Evolutionary conservation across 2,888 invertebrate genomes (phyloP).

Genomic region (Pycnomerus fuliginosus): DNA sequence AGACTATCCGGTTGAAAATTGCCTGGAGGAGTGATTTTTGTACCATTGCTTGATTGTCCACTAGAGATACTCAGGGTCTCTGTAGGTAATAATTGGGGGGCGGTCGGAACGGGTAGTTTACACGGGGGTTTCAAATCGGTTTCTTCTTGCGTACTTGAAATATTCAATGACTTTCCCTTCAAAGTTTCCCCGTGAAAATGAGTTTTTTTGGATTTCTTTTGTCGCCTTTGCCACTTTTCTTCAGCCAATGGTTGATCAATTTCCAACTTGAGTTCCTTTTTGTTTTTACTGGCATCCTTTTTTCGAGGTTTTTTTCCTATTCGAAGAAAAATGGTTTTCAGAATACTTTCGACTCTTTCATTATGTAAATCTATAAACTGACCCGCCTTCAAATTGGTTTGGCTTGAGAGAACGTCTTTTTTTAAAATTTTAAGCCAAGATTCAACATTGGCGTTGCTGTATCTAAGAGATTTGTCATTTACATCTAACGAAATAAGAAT

Average conservation of each 20-base stretch:
- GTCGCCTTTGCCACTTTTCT: neutral
- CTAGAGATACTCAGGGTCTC: too few species aligned
- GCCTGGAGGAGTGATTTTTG: too few species aligned
- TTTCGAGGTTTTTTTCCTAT: neutral
- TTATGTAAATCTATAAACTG: neutral
- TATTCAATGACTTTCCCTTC: neutral
- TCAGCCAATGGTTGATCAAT: neutral
- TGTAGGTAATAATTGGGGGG: too few species aligned
- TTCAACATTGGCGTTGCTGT: neutral
- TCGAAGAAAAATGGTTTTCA: neutral
- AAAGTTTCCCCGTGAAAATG: neutral
- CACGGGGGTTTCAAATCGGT: too few species aligned
- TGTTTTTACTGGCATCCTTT: neutral
- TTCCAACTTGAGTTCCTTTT: neutral
- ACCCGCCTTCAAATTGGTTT: neutral
- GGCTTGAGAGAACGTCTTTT: neutral
- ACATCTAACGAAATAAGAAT: neutral
- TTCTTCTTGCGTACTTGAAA: neutral
- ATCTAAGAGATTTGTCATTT: neutral
- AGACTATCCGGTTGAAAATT: too few species aligned
- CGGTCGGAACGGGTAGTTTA: too few species aligned
- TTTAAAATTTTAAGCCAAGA: too few species aligned
- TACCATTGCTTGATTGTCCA: too few species aligned
- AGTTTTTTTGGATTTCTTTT: neutral
- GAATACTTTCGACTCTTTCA: neutral